Percentiles rank a stretch among this genome's conserved stretches.
phyloP scores from a whole-genome alignment of 2,888 invertebrate genomes.

The Xestia rhomboidea region DNA sequence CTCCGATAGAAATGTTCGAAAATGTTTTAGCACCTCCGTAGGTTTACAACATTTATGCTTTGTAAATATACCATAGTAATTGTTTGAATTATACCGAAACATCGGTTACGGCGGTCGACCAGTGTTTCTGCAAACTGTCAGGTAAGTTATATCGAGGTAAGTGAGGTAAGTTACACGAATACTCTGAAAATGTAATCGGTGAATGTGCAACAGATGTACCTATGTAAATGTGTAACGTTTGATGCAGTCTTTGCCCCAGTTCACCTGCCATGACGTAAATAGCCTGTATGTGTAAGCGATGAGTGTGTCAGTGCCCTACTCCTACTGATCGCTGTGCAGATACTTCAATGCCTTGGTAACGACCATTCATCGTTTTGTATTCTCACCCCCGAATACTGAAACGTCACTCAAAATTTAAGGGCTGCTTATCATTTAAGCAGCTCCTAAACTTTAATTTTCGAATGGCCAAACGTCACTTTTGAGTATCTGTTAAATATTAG shows the following conservation, averaged over 20 bases:
- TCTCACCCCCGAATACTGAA: too few species aligned
- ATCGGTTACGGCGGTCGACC: neutral
- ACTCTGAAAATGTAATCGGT: neutral
- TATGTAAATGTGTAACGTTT: neutral
- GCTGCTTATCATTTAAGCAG: too few species aligned
- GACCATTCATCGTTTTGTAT: neutral
- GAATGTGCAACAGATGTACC: neutral
- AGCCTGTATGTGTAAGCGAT: neutral
- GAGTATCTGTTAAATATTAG: too few species aligned
- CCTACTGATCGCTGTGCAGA: neutral
- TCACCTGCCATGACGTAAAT: neutral
- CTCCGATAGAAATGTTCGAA: neutral
- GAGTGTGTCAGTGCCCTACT: neutral
- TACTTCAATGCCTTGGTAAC: neutral
- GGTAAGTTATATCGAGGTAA: constrained; percentile 13
- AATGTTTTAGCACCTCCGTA: neutral
- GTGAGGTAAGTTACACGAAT: neutral
- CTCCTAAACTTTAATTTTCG: too few species aligned
- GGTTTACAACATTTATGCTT: neutral
- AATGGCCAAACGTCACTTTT: too few species aligned
- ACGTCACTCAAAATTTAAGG: too few species aligned
- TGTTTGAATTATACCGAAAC: neutral
- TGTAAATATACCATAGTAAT: neutral
- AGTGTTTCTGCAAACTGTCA: neutral
- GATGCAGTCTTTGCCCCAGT: neutral